Percentiles rank a stretch among this genome's conserved stretches.
Evolutionary conservation across 2,797 vertebrate genomes (phyloP).

Genomic region (Premnoplex brunnescens): DNA sequence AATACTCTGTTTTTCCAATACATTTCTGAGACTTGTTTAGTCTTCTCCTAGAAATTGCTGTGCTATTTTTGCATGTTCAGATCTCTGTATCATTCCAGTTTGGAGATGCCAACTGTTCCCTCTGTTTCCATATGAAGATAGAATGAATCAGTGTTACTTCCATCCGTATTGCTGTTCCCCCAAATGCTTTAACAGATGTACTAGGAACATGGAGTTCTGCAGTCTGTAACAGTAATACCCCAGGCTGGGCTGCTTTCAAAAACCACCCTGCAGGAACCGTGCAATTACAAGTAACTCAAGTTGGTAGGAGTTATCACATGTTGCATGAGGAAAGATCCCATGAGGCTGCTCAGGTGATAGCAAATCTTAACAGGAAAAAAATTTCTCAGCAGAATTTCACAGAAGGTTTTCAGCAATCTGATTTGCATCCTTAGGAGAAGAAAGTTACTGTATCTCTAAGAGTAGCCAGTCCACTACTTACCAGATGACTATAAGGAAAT

Average conservation of each 20-base stretch:
- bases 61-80: conserved; percentile 55
- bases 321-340: background rate
- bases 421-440: background rate
- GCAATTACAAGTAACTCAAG: background rate
- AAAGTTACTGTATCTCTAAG: background rate
- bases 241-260: background rate
- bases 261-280: background rate
- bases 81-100: conserved; percentile 40
- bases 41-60: conserved; percentile 29
- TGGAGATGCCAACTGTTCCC: conserved; percentile 60
- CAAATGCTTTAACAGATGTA: conserved; percentile 63
- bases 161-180: conserved; percentile 2
- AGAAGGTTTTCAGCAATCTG: background rate
- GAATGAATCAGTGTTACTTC: conserved; percentile 62
- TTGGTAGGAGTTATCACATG: background rate
- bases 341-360: background rate
- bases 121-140: conserved; percentile 45
- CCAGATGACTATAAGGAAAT: background rate
- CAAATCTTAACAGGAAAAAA: background rate
- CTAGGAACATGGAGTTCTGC: conserved; percentile 44
- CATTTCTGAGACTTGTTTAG: background rate
- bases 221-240: background rate
- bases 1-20: background rate
- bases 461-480: background rate
- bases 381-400: background rate